Base-by-base conservation (phyloP, 2,888 invertebrate genomes). In the Aplocera efformata region DNA sequence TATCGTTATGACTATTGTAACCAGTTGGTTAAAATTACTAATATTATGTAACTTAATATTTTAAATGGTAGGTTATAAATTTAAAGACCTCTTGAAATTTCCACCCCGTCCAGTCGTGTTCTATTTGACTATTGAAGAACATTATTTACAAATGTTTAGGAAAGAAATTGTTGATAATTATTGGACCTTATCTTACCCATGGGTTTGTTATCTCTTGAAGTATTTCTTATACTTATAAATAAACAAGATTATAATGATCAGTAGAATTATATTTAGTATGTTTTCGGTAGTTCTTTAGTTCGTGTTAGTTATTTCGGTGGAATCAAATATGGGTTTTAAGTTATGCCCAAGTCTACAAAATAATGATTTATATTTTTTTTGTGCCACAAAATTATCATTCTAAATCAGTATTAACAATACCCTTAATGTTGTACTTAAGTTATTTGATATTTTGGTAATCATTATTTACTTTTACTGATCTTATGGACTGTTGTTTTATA, bases 331-430 rank as follows among this genome's bases (percentile, higher is more conserved):
- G n/a, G n/a, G n/a, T n/a, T n/a, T n/a, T n/a, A n/a, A n/a, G n/a
- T n/a, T n/a, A n/a, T n/a, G n/a, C n/a, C n/a, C n/a, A n/a, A n/a
- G n/a, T n/a, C n/a, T n/a, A n/a, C n/a, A n/a, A n/a, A n/a, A n/a
- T 26, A 32, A 32, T 11, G 13, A 22, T 33, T 41, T 30, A 33
- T 55, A n/a, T 26, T 34, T 23, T 22, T 32, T 25, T 10, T 53
- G 63, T 67, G 63, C 69, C 67, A 67, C 60, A 58, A 64, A 66
- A 50, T 55, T 51, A 47, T 45, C 36, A 56, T 56, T 61, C 48
- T 47, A 42, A 58, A 63, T 63, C 67, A 69, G 69, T 69, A 69
- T 69, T 69, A 68, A 48, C 49, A 33, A 54, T 57, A 56, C 60
- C 59, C 11, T 26, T 30, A 30, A 7, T 61, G 46, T 38, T 57